A percentile compares a stretch with the other conserved stretches of the same genome.
Conservation (phyloP, 2,797 vertebrate genomes). For the Anniella stebbinsi region DNA sequence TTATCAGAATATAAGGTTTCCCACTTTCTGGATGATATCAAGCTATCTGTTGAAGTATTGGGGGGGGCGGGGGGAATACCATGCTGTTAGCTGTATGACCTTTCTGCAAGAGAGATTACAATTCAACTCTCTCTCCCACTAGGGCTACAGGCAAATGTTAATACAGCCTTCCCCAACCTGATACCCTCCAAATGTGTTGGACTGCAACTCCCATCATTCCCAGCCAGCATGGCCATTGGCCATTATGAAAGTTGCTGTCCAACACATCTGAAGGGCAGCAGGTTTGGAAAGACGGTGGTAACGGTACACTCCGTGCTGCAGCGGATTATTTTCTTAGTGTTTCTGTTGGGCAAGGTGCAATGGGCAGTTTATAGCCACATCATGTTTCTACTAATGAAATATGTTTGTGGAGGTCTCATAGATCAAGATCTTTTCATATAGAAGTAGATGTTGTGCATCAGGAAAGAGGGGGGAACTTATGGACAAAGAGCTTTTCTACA, state of each 20-base stretch:
- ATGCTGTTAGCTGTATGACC: constrained; percentile 54
- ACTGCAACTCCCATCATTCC: no score
- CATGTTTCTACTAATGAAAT: not conserved
- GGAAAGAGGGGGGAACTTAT: not conserved
- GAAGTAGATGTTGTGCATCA: fast-evolving
- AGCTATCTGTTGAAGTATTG: constrained; percentile 46
- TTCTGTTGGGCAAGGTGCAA: not conserved
- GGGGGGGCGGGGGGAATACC: constrained; percentile 54
- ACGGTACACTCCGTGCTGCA: not conserved
- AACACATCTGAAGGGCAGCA: not conserved
- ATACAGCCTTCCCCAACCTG: no score
- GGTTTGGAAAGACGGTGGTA: not conserved
- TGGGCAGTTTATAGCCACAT: not conserved
- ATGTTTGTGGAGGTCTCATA: not conserved
- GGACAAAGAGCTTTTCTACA: not conserved
- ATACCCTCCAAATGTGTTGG: no score
- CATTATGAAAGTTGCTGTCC: not conserved
- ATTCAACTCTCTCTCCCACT: constrained; percentile 33
- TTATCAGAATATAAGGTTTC: constrained; percentile 64
- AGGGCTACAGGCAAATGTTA: constrained; percentile 32
- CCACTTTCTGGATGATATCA: constrained; percentile 49
- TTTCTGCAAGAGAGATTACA: constrained; percentile 50
- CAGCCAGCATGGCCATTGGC: no score
- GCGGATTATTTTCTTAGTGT: not conserved
- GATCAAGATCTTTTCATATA: not conserved